Percentiles rank a stretch among this genome's conserved stretches.
These are phyloP conservation scores for Mormoops blainvillei DNA, from an alignment of 2,113 vertebrate species.

Conservation along the genomic window DNA sequence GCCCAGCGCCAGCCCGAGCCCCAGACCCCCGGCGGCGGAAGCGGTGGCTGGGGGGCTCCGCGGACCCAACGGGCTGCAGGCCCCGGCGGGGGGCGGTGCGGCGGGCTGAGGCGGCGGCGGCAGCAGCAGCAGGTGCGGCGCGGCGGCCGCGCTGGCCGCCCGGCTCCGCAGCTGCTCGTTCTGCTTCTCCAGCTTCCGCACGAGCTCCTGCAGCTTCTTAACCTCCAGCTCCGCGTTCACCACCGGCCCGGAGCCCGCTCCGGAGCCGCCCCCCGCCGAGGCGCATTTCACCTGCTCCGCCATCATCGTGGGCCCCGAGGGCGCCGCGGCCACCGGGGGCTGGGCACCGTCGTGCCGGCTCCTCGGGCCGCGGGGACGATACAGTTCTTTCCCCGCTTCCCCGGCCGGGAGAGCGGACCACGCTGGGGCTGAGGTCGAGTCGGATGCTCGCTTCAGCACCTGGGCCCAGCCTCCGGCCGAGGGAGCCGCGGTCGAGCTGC, in stretches of 20 bases:
- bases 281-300: conserved; percentile 70
- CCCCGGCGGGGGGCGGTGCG: conserved; percentile 48
- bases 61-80: conserved; percentile 69
- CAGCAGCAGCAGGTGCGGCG: conserved; percentile 83
- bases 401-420: neutral
- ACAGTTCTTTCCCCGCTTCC: conserved; percentile 76
- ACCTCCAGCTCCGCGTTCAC: conserved; percentile 94
- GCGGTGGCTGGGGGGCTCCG: conserved; percentile 52
- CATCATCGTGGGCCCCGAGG: conserved; percentile 76
- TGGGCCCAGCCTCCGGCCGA: conserved; percentile 30
- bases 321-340: neutral
- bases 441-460: conserved; percentile 57
- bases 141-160: conserved; percentile 85
- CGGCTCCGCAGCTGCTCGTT: conserved; percentile 93
- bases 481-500: neutral
- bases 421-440: neutral
- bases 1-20: conserved; percentile 86
- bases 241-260: conserved; percentile 84
- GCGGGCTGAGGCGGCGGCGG: conserved; percentile 82
- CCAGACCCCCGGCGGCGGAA: conserved; percentile 19
- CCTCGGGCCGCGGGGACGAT: conserved; percentile 78
- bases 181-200: conserved; percentile 92
- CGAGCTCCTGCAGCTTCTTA: conserved; percentile 95
- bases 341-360: conserved; percentile 79
- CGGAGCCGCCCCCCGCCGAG: conserved; percentile 81